Base-by-base conservation (phyloP, 2,113 vertebrate species). In the Semnornis frantzii region DNA sequence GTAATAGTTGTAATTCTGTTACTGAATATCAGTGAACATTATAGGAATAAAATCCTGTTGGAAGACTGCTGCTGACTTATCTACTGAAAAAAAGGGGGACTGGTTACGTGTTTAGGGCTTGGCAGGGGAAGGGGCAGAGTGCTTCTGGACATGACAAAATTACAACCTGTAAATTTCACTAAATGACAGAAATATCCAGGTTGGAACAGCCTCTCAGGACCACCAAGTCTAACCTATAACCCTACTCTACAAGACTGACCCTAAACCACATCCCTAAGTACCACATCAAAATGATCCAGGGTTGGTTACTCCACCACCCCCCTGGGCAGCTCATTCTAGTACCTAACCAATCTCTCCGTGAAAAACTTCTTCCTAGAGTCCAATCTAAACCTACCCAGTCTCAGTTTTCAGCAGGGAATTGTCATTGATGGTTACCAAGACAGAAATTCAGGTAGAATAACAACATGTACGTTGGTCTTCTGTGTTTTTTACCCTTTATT, bases 101-200 rank as follows among this genome's bases (percentile, higher is more conserved):
- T 5, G 2, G 1, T 70, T 25, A 25, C 10, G 4, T 21, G 3
- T 74, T 93, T 30, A 70, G 34, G 15, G 5, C 16, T 89, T 72
- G 42, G 15, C 20, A 27, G 6, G 3, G 6, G 7, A 4, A 3
- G 5, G 6, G 4, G 2, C 50, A 64, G 5, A 7, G 18, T 91
- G 10, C 20, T 8, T 72, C 75, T 85, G 46, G 82, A 79, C 18
- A 4, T n/a, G 27, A 6, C 24, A 62, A 78, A 94, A 89, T 10
- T 1, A 12, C 5, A 27, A 31, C 33, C 6, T 48, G 3, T 90
- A 37, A 75, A 75, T 20, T 66, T 42, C 42, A 42, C 42, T 15
- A 15, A 42, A 42, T 42, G 13, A 42, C 42, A 42, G 42, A 42
- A 42, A 42, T 9, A 42, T 15, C 14, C 42, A 15, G 42, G 42